Evolutionary conservation across 2,888 invertebrate genomes (phyloP).

Genomic region (Campoplex nolae): DNA sequence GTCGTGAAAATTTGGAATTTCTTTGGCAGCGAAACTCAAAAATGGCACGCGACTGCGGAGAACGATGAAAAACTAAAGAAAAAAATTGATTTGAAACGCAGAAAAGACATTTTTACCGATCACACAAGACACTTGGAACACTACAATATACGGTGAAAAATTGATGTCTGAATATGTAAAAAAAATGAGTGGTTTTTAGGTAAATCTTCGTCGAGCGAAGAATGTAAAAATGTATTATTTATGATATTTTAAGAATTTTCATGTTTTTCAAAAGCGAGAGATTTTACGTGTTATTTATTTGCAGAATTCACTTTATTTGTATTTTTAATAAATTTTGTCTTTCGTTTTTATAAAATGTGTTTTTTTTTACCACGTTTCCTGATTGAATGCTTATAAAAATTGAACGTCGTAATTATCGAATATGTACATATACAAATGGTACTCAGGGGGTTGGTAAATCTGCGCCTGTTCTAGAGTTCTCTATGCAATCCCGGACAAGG

Average conservation of each 20-base stretch:
- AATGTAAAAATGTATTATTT: neutral
- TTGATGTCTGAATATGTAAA: neutral
- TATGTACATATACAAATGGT: neutral
- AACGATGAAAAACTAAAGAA: slow-evolving; percentile 38
- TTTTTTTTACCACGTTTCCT: neutral
- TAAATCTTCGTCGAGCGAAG: neutral
- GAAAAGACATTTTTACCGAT: slow-evolving; percentile 40
- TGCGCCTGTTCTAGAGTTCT: slow-evolving; percentile 24
- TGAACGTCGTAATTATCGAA: neutral
- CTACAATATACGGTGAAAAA: slow-evolving; percentile 69
- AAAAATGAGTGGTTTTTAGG: neutral
- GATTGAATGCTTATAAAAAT: neutral
- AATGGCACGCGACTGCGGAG: slow-evolving; percentile 50
- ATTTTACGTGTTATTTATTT: neutral
- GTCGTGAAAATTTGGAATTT: slow-evolving; percentile 76
- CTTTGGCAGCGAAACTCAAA: slow-evolving; percentile 73
- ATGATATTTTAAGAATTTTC: neutral
- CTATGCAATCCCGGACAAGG: slow-evolving; percentile 49
- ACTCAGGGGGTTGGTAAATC: slow-evolving; percentile 6
- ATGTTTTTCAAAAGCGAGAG: neutral
- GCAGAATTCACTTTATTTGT: neutral
- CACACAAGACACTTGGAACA: slow-evolving; percentile 62
- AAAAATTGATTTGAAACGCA: slow-evolving; percentile 26
- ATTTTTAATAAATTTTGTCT: neutral
- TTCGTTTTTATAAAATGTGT: neutral